Evolutionary conservation across 23 tunicate species (phyloP).

Genomic region (Botrylloides violaceus): DNA sequence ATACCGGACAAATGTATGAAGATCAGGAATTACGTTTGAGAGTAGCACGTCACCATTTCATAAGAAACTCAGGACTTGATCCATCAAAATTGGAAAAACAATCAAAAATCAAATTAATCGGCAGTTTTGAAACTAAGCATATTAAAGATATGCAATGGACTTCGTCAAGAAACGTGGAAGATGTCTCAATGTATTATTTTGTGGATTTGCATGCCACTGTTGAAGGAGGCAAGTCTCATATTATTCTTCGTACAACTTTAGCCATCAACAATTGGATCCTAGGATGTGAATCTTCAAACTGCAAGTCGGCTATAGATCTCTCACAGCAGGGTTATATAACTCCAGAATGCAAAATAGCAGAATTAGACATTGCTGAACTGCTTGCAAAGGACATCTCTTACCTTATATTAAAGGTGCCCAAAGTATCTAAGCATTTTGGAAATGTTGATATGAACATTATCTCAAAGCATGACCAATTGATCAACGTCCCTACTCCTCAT

Average conservation of each 20-base stretch:
- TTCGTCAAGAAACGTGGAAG: neutral
- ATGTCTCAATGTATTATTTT: slow-evolving; percentile 35
- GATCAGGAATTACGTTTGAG: slow-evolving; percentile 21
- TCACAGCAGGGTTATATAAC: slow-evolving; percentile 15
- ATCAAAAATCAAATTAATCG: neutral
- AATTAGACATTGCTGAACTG: slow-evolving; percentile 18
- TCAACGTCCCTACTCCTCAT: slow-evolving; percentile 30
- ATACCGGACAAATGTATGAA: slow-evolving; percentile 35
- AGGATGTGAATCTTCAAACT: slow-evolving; percentile 30
- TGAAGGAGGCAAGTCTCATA: neutral
- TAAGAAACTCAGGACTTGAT: slow-evolving; percentile 9
- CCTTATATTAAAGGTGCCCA: slow-evolving; percentile 31
- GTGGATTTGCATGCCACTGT: slow-evolving; percentile 2
- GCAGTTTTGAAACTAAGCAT: neutral
- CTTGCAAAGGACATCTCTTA: slow-evolving; percentile 32
- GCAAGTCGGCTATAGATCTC: slow-evolving; percentile 40
- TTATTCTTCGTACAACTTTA: slow-evolving; percentile 35
- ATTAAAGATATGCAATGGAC: slow-evolving; percentile 37
- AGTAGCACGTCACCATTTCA: slow-evolving; percentile 38
- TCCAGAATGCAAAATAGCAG: slow-evolving; percentile 27
- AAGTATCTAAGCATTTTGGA: neutral
- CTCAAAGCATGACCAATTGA: slow-evolving; percentile 9
- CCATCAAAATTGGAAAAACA: neutral
- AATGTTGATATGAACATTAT: slow-evolving; percentile 39
- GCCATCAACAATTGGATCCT: slow-evolving; percentile 47